Conservation (phyloP, 1,140 invertebrate genomes). For the Cephus cinctus region DNA sequence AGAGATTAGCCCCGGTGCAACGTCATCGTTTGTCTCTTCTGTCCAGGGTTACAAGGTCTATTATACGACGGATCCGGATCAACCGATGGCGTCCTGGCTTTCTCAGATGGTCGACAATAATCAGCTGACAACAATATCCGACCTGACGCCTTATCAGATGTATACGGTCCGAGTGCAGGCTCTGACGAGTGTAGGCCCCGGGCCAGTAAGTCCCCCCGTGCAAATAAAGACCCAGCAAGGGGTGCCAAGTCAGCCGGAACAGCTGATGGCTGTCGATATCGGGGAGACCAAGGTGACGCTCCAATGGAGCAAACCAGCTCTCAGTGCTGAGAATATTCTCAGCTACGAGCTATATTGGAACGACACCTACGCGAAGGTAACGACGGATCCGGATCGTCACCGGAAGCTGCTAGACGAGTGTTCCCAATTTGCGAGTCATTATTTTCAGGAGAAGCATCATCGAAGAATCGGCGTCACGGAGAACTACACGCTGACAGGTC, state of each 20-base stretch:
- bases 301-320: slow-evolving; percentile 85
- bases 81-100: slow-evolving; percentile 86
- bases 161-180: slow-evolving; percentile 92
- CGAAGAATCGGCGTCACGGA: slow-evolving; percentile 77
- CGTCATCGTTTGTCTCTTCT: too few species aligned
- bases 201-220: slow-evolving; percentile 86
- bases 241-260: slow-evolving; percentile 92
- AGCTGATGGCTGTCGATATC: slow-evolving; percentile 79
- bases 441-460: slow-evolving; percentile 62
- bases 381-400: too few species aligned
- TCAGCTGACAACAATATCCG: slow-evolving; percentile 89
- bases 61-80: slow-evolving; percentile 86
- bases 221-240: slow-evolving; percentile 96
- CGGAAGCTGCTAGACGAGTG: not conserved
- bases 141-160: slow-evolving; percentile 82
- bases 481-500: slow-evolving; percentile 79
- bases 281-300: slow-evolving; percentile 82
- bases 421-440: not conserved
- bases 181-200: slow-evolving; percentile 86
- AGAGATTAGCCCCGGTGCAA: too few species aligned
- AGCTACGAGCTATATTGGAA: slow-evolving; percentile 98
- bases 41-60: slow-evolving; percentile 95
- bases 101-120: slow-evolving; percentile 91
- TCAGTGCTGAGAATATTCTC: slow-evolving; percentile 88
- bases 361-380: slow-evolving; percentile 89